Percentiles rank a stretch among this genome's conserved stretches.
Evolutionary conservation across 35 echinoderm and acorn worm genomes (phyloP).

Genomic region (Antedon bifida): DNA sequence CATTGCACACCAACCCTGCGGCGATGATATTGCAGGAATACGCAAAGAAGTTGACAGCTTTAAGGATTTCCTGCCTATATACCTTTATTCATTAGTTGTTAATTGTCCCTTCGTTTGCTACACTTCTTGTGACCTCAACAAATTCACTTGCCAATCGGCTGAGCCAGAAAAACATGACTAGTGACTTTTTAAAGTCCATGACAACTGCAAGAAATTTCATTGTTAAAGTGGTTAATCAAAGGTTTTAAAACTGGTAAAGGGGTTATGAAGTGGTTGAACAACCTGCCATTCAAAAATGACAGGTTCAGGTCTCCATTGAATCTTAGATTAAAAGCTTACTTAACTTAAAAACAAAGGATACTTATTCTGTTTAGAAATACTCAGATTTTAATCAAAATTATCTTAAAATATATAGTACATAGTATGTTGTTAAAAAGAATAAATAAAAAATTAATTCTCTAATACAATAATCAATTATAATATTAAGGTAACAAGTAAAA

Average conservation of each 20-base stretch:
- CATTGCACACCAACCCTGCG: background rate
- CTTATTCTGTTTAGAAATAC: too few relatives aligned
- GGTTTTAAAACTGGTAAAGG: background rate
- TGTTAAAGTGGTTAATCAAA: background rate
- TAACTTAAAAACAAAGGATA: too few relatives aligned
- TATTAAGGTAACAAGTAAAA: too few relatives aligned
- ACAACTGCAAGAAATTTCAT: background rate
- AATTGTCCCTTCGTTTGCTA: background rate
- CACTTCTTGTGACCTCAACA: background rate
- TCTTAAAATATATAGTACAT: too few relatives aligned
- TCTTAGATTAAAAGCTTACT: too few relatives aligned
- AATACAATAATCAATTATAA: too few relatives aligned
- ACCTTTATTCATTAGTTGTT: background rate
- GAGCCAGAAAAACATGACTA: background rate
- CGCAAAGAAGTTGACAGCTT: background rate
- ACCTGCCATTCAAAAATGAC: too few relatives aligned
- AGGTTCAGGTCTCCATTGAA: too few relatives aligned
- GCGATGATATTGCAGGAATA: background rate
- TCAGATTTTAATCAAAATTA: too few relatives aligned
- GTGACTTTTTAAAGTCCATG: background rate
- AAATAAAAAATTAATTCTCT: too few relatives aligned
- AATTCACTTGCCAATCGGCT: background rate
- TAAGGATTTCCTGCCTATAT: background rate
- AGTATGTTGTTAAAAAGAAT: too few relatives aligned
- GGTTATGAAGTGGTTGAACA: background rate